Evolutionary conservation across 1,140 invertebrate species (phyloP), one percentile per base, ranked within the genome.

Genomic region (Drosophila kikkawai): DNA sequence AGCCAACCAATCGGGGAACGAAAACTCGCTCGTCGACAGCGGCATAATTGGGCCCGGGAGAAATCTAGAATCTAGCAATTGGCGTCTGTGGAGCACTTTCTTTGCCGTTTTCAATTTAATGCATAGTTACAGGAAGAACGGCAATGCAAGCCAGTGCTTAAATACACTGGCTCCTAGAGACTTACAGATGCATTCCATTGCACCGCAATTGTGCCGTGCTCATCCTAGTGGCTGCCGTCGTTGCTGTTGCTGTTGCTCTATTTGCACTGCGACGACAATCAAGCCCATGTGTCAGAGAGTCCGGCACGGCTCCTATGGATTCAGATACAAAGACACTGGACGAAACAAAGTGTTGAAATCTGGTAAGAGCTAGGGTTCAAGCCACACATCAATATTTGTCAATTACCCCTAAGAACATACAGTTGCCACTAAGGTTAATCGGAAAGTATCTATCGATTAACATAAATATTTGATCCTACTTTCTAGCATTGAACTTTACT

Each of bases 31-130:
- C 39, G 32, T n/a, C 41, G n/a, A 36, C 39, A 64, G 42, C 22
- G 39, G 53, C 66, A 75, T 88, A 84, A 88, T 90, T 88, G 80
- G 57, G 59, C 85, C 77, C 65, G 77, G 73, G 84, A 88, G 84
- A 87, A 87, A 87, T 87, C 80, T 88, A 87, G 80, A 87, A 87
- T 60, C 64, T 42, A 79, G 53, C 63, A 68, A 77, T 75, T 78
- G 74, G 50, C 75, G 74, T 67, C 74, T 74, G 63, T 51, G 79
- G 53, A 80, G 68, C 80, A 87, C 80, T 87, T 88, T 87, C 84
- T 87, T 88, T 84, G 80, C 80, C 69, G 57, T 79, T 84, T 88
- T 75, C 73, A 88, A 88, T 87, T 84, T 78, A 80, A 83, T 84
- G 80, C 80, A 80, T 87, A 82, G 77, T 83, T 83, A 83, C 80